Percentiles rank a stretch among this genome's conserved stretches.
Evolutionary conservation across 2,888 invertebrate species (phyloP).

Genomic region (Pegoplata infirma): DNA sequence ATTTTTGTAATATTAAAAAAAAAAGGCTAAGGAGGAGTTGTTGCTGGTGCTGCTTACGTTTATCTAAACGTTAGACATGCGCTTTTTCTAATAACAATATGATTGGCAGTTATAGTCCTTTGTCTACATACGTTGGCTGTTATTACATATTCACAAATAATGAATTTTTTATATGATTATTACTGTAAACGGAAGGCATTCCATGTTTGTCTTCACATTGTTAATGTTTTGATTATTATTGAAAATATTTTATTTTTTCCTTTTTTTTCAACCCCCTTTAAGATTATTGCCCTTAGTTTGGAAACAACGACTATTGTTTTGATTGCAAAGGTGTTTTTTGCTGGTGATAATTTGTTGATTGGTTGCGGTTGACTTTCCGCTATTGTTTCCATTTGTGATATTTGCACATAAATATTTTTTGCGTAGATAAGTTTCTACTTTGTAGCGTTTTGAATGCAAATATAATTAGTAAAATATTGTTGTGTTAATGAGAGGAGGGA

Average conservation of each 20-base stretch:
- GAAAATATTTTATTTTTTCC: slow-evolving; percentile 7
- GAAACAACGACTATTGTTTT: slow-evolving; percentile 8
- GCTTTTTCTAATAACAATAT: slow-evolving; percentile 35
- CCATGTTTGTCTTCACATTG: not conserved
- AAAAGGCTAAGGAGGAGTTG: slow-evolving; percentile 34
- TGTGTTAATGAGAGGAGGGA: slow-evolving; percentile 43
- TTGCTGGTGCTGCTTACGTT: no score
- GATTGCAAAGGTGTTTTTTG: slow-evolving; percentile 40
- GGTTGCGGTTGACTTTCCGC: slow-evolving; percentile 50
- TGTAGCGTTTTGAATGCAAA: slow-evolving; percentile 25
- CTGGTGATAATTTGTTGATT: slow-evolving; percentile 60
- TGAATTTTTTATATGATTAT: slow-evolving; percentile 56
- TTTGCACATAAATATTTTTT: slow-evolving; percentile 19
- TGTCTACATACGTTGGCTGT: slow-evolving; percentile 8
- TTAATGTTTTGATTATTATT: not conserved
- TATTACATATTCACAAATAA: slow-evolving; percentile 29
- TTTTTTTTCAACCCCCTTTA: slow-evolving; percentile 47
- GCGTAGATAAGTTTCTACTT: slow-evolving; percentile 3
- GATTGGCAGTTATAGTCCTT: slow-evolving; percentile 57
- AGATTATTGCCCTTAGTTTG: not conserved
- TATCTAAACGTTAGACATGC: slow-evolving; percentile 47
- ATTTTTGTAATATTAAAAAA: slow-evolving; percentile 1
- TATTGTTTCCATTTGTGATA: slow-evolving; percentile 7
- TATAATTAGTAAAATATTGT: slow-evolving; percentile 55
- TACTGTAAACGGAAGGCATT: slow-evolving; percentile 26